phyloP scores from a whole-genome alignment of 2,113 vertebrate species.

The Xiphophorus couchianus region DNA sequence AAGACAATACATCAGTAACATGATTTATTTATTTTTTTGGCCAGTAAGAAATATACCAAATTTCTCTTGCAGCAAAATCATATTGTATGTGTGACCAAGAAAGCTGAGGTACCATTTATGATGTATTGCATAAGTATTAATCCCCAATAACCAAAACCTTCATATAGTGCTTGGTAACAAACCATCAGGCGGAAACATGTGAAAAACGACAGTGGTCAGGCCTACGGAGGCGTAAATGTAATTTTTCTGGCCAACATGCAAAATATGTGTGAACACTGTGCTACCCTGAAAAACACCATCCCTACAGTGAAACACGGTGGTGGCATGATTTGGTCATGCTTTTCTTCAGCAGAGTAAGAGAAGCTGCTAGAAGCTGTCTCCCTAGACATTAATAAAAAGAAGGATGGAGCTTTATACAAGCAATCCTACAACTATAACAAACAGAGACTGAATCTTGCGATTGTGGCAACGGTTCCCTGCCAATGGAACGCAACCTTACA shows the following conservation, averaged over 20 bases:
- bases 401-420: background rate
- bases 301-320: too few relatives aligned
- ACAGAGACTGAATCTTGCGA: background rate
- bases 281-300: too few relatives aligned
- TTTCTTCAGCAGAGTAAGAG: background rate
- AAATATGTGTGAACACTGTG: too few relatives aligned
- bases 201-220: too few relatives aligned
- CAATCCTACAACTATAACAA: background rate
- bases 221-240: too few relatives aligned
- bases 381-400: too few relatives aligned
- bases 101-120: background rate
- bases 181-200: too few relatives aligned
- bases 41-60: conserved; percentile 5
- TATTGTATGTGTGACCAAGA: background rate
- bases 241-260: too few relatives aligned
- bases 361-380: background rate
- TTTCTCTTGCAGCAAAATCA: background rate
- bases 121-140: too few relatives aligned
- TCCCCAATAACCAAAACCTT: background rate
- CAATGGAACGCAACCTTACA: background rate
- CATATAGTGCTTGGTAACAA: background rate
- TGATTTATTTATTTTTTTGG: conserved; percentile 7
- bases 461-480: background rate
- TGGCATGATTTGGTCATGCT: background rate
- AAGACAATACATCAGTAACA: conserved; percentile 5